These are phyloP conservation scores for Corythornis leucogaster DNA, from an alignment of 2,797 vertebrate species.

Conservation along the genomic window DNA sequence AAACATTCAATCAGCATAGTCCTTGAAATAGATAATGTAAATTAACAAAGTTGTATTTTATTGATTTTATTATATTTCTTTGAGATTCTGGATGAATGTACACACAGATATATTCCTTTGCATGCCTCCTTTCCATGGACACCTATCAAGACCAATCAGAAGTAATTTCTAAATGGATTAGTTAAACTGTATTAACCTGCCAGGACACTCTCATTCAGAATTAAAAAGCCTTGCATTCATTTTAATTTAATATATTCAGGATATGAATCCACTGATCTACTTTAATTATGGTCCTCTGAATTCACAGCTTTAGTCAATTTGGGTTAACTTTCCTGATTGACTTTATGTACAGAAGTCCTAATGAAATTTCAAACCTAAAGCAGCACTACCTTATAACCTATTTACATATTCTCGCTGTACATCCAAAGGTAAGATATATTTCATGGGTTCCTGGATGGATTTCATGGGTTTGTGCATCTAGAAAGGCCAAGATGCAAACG, in stretches of 20 bases:
- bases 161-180: conserved; percentile 25
- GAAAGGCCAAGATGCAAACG: background rate
- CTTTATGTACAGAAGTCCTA: conserved; percentile 11
- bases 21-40: background rate
- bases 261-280: conserved; percentile 34
- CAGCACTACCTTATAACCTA: background rate
- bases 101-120: background rate
- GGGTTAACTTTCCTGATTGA: conserved; percentile 14
- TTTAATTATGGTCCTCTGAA: conserved; percentile 46
- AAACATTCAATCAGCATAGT: background rate
- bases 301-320: conserved; percentile 39
- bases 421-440: background rate
- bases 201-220: conserved; percentile 28
- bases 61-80: background rate
- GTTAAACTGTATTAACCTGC: conserved; percentile 32
- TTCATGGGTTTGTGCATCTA: background rate
- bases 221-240: conserved; percentile 16
- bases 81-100: background rate
- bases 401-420: background rate
- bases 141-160: conserved; percentile 9
- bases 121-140: background rate
- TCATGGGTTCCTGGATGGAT: background rate
- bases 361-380: conserved; percentile 11
- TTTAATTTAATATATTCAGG: conserved; percentile 47
- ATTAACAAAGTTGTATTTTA: background rate